These are phyloP conservation scores for Oryzias woworae DNA, from an alignment of 2,113 vertebrate species.

Conservation along the genomic window DNA sequence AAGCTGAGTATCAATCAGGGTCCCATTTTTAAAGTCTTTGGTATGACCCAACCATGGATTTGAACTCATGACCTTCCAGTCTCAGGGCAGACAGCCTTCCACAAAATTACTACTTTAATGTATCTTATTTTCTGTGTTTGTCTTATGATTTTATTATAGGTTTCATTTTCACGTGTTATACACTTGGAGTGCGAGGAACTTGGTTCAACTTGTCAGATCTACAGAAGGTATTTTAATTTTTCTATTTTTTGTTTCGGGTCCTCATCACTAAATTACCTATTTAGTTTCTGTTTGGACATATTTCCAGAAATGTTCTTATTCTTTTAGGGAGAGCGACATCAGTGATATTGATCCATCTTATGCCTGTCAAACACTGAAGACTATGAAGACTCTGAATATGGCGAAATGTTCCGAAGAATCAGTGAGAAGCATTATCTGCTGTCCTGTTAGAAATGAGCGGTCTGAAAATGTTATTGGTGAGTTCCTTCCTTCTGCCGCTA, in stretches of 20 bases:
- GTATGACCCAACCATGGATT: no score
- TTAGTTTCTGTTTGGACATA: neutral
- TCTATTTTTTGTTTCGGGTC: neutral
- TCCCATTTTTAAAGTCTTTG: no score
- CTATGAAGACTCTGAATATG: constrained; percentile 51
- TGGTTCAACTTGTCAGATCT: constrained; percentile 39
- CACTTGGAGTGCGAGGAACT: constrained; percentile 56
- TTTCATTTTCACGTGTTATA: constrained; percentile 51
- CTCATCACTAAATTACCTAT: neutral
- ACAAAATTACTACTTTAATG: neutral
- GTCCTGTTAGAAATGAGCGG: constrained; percentile 55
- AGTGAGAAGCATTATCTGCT: constrained; percentile 50
- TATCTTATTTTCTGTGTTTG: neutral
- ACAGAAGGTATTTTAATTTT: constrained; percentile 45
- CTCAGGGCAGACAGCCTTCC: neutral
- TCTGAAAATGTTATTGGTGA: constrained; percentile 56
- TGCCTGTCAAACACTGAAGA: constrained; percentile 39
- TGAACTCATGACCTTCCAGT: no score
- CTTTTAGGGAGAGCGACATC: constrained; percentile 49
- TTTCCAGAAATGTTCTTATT: neutral
- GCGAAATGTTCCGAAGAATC: constrained; percentile 27
- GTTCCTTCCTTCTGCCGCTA: constrained; percentile 10
- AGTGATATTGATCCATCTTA: constrained; percentile 29
- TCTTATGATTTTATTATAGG: constrained; percentile 21
- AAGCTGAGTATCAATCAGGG: no score